These are phyloP conservation scores for Petrophora chlorosata DNA, from an alignment of 2,888 invertebrate genomes.

Conservation along the genomic window DNA sequence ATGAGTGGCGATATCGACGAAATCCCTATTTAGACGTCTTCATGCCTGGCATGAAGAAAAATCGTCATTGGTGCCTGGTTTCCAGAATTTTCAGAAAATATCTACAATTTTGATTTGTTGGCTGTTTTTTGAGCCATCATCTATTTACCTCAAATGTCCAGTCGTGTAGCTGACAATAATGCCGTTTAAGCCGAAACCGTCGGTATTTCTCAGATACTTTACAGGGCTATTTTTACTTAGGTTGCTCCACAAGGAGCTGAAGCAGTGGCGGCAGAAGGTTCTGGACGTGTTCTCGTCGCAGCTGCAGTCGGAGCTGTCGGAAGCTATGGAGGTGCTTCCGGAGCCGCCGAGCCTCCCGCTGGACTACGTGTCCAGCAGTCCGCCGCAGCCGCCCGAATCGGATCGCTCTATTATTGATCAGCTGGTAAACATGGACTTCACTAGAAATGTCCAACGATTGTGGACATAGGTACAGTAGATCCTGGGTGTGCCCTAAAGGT, in stretches of 20 bases:
- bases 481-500: too few species aligned
- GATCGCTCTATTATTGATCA: slow-evolving; percentile 59
- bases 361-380: slow-evolving; percentile 42
- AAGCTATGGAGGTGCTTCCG: slow-evolving; percentile 14
- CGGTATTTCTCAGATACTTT: background rate
- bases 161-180: background rate
- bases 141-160: too few species aligned
- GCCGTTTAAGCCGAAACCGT: background rate
- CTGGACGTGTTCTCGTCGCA: slow-evolving; percentile 43
- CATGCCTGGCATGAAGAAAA: too few species aligned
- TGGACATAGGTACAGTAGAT: too few species aligned
- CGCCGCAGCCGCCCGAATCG: slow-evolving; percentile 53
- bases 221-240: slow-evolving; percentile 35
- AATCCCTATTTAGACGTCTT: too few species aligned
- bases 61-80: too few species aligned
- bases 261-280: slow-evolving; percentile 59
- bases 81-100: too few species aligned
- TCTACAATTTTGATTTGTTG: too few species aligned
- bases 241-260: slow-evolving; percentile 58
- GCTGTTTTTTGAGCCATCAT: too few species aligned
- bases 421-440: slow-evolving; percentile 55
- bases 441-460: too few species aligned
- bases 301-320: slow-evolving; percentile 26
- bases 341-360: slow-evolving; percentile 15
- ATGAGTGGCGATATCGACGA: too few species aligned